Conservation (phyloP, 2,797 vertebrate genomes). For the Hippopotamyrus pictus region DNA sequence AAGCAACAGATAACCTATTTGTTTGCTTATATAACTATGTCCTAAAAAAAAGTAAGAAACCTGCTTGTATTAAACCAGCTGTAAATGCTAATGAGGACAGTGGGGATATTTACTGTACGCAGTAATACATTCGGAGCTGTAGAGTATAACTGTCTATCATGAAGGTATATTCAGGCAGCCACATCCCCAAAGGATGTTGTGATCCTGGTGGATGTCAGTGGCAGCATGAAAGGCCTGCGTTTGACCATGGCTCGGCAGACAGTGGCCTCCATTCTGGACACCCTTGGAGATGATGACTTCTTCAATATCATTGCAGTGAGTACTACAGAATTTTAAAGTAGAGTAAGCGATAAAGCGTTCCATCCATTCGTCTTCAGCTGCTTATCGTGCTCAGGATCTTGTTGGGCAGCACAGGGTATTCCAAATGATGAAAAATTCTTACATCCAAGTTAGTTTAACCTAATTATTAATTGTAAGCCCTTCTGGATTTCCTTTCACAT, state of each 20-base stretch:
- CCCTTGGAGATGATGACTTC: constrained; percentile 93
- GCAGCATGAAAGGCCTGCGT: constrained; percentile 93
- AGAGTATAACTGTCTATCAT: neutral
- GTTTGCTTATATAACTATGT: neutral
- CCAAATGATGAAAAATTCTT: neutral
- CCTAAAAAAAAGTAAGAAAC: neutral
- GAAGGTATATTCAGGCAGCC: constrained; percentile 95
- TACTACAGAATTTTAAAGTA: neutral
- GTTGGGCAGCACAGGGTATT: neutral
- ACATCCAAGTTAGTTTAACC: neutral
- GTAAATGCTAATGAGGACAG: neutral
- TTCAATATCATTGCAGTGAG: constrained; percentile 92
- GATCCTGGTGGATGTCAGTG: constrained; percentile 88
- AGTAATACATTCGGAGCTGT: neutral
- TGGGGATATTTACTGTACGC: neutral
- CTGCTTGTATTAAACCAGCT: neutral
- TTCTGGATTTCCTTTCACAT: neutral
- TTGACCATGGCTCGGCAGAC: constrained; percentile 95
- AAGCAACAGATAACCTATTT: neutral
- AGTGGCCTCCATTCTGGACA: constrained; percentile 90
- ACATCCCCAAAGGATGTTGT: constrained; percentile 95
- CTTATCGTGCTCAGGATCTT: neutral
- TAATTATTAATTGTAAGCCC: neutral
- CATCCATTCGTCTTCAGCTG: neutral
- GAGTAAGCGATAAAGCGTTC: neutral